Evolutionary conservation across 2,888 invertebrate species (phyloP).

Genomic region (Terebella lapidaria): DNA sequence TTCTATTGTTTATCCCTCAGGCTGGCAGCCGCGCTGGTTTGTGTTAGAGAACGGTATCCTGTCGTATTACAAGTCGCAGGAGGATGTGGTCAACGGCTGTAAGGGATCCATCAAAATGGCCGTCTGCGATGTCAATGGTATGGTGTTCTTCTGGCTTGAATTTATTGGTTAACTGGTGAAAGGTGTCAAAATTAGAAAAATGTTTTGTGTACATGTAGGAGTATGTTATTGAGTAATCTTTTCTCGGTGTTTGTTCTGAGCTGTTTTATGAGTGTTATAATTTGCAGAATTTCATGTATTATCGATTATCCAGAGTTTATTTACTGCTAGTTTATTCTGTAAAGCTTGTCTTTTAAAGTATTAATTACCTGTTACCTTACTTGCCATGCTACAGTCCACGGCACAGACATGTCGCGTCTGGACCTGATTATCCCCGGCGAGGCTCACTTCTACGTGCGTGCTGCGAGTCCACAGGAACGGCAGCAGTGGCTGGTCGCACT

Average conservation of each 20-base stretch:
- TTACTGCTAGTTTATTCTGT: too few species aligned
- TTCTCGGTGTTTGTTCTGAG: too few species aligned
- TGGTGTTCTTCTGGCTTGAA: too few species aligned
- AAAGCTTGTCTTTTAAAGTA: too few species aligned
- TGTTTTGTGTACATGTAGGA: not conserved
- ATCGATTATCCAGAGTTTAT: too few species aligned
- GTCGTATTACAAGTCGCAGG: slow-evolving; percentile 76
- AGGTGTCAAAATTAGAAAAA: too few species aligned
- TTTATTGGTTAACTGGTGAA: too few species aligned
- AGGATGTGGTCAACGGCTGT: slow-evolving; percentile 76
- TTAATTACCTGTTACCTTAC: too few species aligned
- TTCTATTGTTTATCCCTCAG: too few species aligned
- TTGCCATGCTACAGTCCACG: slow-evolving; percentile 64
- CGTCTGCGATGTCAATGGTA: slow-evolving; percentile 78
- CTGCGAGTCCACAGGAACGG: slow-evolving; percentile 71
- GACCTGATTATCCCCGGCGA: slow-evolving; percentile 78
- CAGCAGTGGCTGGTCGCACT: slow-evolving; percentile 78
- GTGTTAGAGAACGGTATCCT: slow-evolving; percentile 73
- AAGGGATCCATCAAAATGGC: slow-evolving; percentile 78
- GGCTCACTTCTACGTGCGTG: slow-evolving; percentile 74
- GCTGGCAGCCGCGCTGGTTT: slow-evolving; percentile 84
- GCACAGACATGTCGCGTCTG: slow-evolving; percentile 67
- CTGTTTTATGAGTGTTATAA: too few species aligned
- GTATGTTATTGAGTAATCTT: not conserved
- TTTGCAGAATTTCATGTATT: too few species aligned